Base-by-base conservation (phyloP, 2,888 invertebrate species). In the Brenthis hecate region DNA sequence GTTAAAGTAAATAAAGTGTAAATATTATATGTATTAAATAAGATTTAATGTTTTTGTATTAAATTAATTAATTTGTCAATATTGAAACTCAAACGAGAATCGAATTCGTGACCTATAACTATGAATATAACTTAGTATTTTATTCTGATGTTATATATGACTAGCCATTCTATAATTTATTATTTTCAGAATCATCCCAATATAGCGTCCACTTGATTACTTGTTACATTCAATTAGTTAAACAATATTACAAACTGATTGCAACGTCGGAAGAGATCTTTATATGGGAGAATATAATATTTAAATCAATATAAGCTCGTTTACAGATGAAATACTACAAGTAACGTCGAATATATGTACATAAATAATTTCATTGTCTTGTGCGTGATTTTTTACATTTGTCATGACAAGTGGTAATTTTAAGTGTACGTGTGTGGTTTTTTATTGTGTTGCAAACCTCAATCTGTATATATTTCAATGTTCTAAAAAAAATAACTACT, bases 301-400 rank as follows among this genome's bases (percentile, higher is more conserved):
- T 68, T 71, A 69, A 68, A 65, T 68, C 65, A 66, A 71, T 70
- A 62, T 70, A 62, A 65, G 57, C 57, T 65, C 16, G 32, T 43
- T 61, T 56, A 55, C 43, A 56, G 13, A 43, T 50, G 66, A 67
- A 56, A 56, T 56, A 23, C 51, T 28, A 56, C 32, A 50, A 48
- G 58, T 53, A 58, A 66, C 58, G 54, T 66, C 5, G 47, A 66
- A 60, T 32, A 23, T 66, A 28, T 28, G 28, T 28, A 65, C 51
- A 57, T 65, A 57, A 65, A 57, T 57, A 66, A 54, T 58, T 47
- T 23, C 58, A 51, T 43, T 65, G 56, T 53, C 60, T 16, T 54
- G 16, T 60, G 16, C 43, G 54, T 32, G 58, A 48, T 48, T 66
- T 66, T 60, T 66, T 66, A 58, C 47, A 54, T 60, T 54, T 19